phyloP scores from a whole-genome alignment of 2,888 invertebrate genomes.

The Lepidonotus clava region DNA sequence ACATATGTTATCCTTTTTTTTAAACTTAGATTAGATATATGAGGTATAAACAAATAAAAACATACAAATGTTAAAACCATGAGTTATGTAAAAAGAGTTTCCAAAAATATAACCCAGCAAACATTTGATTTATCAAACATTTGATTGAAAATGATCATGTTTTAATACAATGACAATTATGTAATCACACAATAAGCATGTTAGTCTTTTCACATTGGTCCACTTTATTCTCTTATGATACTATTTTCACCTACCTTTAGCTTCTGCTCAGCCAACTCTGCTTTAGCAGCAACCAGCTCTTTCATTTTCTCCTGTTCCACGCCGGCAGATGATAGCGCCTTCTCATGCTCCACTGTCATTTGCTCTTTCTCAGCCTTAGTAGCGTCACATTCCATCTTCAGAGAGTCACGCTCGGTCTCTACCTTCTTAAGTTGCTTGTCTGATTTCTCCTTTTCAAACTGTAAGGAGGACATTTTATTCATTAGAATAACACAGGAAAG shows the following conservation, averaged over 20 bases:
- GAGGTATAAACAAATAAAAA: background rate
- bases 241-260: background rate
- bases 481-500: too few relatives aligned
- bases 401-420: slow-evolving; percentile 52
- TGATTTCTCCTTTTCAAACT: slow-evolving; percentile 60
- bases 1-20: background rate
- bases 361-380: slow-evolving; percentile 49
- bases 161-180: too few relatives aligned
- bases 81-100: too few relatives aligned
- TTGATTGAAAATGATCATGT: too few relatives aligned
- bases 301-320: slow-evolving; percentile 20
- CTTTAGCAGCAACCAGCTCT: slow-evolving; percentile 17
- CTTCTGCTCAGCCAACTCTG: background rate
- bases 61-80: background rate
- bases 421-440: slow-evolving; percentile 56
- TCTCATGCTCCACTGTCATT: slow-evolving; percentile 38
- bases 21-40: background rate
- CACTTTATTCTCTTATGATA: background rate
- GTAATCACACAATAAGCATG: too few relatives aligned
- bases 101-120: too few relatives aligned
- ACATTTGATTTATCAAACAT: too few relatives aligned
- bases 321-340: background rate
- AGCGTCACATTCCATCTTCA: slow-evolving; percentile 42
- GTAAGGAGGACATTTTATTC: background rate
- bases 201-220: too few relatives aligned